Conservation (phyloP, 2,888 invertebrate genomes). For the Acrobasis consociella region DNA sequence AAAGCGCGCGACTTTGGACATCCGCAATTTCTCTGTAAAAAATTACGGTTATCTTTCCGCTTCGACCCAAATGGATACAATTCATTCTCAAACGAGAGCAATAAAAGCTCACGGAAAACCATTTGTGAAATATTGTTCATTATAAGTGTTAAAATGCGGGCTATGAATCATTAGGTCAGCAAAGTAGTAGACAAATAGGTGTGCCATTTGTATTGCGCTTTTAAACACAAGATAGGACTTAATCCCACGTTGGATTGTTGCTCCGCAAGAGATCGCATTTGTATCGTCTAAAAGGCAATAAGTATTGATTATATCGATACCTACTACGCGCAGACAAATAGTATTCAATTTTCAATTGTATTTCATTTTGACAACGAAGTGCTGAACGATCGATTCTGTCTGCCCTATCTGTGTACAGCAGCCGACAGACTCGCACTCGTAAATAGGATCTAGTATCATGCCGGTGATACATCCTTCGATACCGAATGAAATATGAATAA, state of each 20-base stretch:
- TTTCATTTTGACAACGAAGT: conserved; percentile 39
- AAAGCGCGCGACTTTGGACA: conserved; percentile 36
- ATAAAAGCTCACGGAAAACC: conserved; percentile 21
- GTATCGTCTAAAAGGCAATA: not conserved
- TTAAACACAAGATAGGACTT: conserved; percentile 3
- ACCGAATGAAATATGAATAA: conserved; percentile 72
- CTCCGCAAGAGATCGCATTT: not conserved
- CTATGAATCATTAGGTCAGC: conserved; percentile 4
- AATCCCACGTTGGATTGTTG: not conserved
- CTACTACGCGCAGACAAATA: not conserved
- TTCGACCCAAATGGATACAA: conserved; percentile 31
- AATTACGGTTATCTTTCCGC: conserved; percentile 43
- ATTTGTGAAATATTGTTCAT: conserved; percentile 28
- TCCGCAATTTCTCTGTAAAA: conserved; percentile 37
- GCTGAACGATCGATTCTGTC: conserved; percentile 51
- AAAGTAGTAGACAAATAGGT: conserved; percentile 4
- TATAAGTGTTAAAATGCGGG: conserved; percentile 28
- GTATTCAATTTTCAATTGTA: conserved; percentile 31
- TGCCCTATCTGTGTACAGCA: conserved; percentile 54
- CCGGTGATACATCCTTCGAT: conserved; percentile 70
- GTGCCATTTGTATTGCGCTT: conserved; percentile 1
- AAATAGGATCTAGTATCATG: conserved; percentile 67
- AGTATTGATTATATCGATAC: not conserved
- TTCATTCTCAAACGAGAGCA: conserved; percentile 22
- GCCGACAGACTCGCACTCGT: conserved; percentile 61